Conservation (phyloP, 2,888 invertebrate genomes). For the Nasonia oneida region DNA sequence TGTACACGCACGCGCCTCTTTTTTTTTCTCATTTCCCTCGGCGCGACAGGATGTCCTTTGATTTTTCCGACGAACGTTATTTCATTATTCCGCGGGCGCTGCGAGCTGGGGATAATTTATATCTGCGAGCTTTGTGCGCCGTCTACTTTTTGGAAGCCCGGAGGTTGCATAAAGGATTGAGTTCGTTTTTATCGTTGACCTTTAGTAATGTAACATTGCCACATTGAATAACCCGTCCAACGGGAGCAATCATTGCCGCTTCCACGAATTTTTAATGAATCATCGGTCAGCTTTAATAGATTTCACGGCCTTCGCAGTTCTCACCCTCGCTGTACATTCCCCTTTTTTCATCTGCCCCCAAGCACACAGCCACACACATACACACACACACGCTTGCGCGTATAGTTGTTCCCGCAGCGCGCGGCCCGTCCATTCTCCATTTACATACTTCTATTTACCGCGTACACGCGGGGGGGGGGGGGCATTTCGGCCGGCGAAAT, state of each 20-base stretch:
- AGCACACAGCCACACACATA: not conserved
- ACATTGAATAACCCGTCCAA: too few species aligned
- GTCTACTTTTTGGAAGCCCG: not conserved
- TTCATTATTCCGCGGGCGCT: not conserved
- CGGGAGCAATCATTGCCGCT: not conserved
- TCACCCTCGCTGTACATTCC: not conserved
- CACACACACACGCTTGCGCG: not conserved
- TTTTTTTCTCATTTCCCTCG: conserved; percentile 32
- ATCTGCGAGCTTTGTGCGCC: not conserved
- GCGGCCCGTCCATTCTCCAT: conserved; percentile 52
- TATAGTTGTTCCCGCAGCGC: not conserved
- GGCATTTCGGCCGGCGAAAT: conserved; percentile 10
- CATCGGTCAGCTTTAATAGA: conserved; percentile 10
- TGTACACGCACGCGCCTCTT: conserved; percentile 14
- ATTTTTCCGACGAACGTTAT: conserved; percentile 12
- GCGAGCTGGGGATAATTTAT: not conserved
- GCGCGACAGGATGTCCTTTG: conserved; percentile 3
- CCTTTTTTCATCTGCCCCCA: not conserved
- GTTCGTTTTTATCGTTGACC: not conserved
- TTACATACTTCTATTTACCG: conserved; percentile 56
- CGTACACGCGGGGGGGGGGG: not conserved
- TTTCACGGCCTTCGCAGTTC: not conserved
- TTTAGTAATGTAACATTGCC: too few species aligned
- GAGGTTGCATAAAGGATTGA: not conserved
- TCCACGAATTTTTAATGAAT: not conserved